Conservation (phyloP, 2,888 invertebrate genomes). For the Palloptera scutellata region DNA sequence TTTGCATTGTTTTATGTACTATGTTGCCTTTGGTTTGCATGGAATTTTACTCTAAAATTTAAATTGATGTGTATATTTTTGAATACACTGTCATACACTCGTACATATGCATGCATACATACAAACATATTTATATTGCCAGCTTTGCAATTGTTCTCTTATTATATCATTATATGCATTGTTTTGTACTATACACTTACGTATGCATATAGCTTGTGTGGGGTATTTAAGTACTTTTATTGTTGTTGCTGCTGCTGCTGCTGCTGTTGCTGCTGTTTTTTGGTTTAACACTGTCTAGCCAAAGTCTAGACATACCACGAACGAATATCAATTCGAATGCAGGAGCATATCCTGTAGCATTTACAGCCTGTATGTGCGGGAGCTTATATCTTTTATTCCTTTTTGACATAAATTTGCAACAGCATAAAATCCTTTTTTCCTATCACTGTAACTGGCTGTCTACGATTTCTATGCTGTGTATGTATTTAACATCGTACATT, state of each 20-base stretch:
- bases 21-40: too few relatives aligned
- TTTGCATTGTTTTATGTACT: too few relatives aligned
- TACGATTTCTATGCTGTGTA: too few relatives aligned
- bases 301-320: constrained; percentile 55
- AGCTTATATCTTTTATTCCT: background rate
- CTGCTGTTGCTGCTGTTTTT: constrained; percentile 38
- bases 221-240: constrained; percentile 36
- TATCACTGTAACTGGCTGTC: background rate
- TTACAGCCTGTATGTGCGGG: background rate
- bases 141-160: background rate
- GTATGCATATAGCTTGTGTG: too few relatives aligned
- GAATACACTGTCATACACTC: constrained; percentile 3
- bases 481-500: too few relatives aligned
- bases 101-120: background rate
- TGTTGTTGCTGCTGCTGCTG: constrained; percentile 36
- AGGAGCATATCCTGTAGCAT: background rate
- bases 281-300: constrained; percentile 63
- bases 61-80: constrained; percentile 6
- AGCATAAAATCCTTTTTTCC: constrained; percentile 10
- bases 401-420: background rate
- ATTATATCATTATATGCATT: background rate
- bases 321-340: background rate
- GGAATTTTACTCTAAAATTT: too few relatives aligned
- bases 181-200: background rate
- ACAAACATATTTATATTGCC: background rate